Base-by-base conservation (phyloP, 1,140 invertebrate species). In the Zaprionus capensis region DNA sequence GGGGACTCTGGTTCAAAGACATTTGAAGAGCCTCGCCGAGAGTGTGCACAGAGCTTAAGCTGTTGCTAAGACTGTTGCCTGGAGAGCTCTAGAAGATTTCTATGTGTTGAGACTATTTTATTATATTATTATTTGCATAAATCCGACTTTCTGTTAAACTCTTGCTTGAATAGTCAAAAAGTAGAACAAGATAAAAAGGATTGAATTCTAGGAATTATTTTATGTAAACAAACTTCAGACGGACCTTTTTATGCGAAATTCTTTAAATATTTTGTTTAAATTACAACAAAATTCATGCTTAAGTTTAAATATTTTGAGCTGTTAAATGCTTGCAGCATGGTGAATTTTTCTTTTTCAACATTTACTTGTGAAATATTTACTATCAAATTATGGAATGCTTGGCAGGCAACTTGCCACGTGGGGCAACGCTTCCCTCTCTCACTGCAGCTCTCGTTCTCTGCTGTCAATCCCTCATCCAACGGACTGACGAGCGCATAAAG, bases 351-450 rank as follows among this genome's bases (percentile, higher is more conserved):
- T 24, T 24, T 51, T 51, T 38, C 15, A 53, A 14, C 31, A 14
- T 22, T 12, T 51, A 62, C 61, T 71, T 65, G 36, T 58, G 20
- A 63, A 74, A 46, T 46, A 62, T 55, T 74, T 56, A 55, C 41
- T 59, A 58, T 69, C 14, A 20, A 75, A 71, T 63, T 70, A 62
- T 68, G 57, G 36, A 38, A 63, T 63, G 49, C 57, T n/a, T 53
- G 24, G 31, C 59, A 28, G 22, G 20, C 38, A 34, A n/a, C 22
- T 5, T 55, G 24, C 4, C 12, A 26, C 15, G 26, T 64, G 3
- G 24, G 20, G 15, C 12, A 55, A 49, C 11, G 46, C 11, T 51
- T 22, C 26, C 12, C 9, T 17, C 57, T 26, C 17, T 12, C 38
- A 4, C 38, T 2, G 6, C 5, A 1, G 15, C 41, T 17, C 15